Percentiles rank a stretch among this genome's conserved stretches.
Conservation (phyloP, 2,113 vertebrate species). For the Athene noctua region DNA sequence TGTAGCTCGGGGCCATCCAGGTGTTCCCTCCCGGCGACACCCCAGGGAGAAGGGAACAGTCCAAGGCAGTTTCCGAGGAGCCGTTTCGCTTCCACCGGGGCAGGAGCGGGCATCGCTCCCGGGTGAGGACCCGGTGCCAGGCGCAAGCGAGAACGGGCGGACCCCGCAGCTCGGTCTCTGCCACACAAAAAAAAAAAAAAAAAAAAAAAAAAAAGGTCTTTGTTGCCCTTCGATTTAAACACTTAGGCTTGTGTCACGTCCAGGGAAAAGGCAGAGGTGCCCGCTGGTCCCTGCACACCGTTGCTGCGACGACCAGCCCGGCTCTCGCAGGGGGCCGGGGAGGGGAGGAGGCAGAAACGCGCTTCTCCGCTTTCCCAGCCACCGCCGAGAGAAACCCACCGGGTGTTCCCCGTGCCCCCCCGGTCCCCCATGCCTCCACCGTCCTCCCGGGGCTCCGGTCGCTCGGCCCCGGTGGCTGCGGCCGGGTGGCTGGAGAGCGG, state of each 20-base stretch:
- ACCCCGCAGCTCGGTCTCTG: neutral
- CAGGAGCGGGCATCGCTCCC: neutral
- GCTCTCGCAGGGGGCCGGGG: neutral
- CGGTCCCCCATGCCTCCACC: neutral
- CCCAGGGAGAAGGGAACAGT: neutral
- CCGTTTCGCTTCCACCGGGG: neutral
- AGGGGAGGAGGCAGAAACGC: neutral
- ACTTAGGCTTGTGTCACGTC: neutral
- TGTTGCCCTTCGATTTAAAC: neutral
- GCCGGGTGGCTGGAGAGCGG: no score
- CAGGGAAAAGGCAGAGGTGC: neutral
- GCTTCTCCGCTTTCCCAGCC: neutral
- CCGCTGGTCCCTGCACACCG: neutral
- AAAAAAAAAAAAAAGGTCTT: neutral
- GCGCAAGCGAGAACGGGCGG: neutral
- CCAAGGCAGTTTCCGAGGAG: neutral
- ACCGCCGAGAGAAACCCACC: neutral
- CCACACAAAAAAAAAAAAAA: no score
- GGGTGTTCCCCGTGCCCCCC: no score
- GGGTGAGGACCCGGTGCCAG: neutral
- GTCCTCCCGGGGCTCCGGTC: neutral
- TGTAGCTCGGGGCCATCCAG: neutral
- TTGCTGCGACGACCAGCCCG: neutral
- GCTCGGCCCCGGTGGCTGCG: no score
- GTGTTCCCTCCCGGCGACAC: neutral